Base-by-base conservation (phyloP, 2,113 vertebrate genomes). In the Globicephala melas region DNA sequence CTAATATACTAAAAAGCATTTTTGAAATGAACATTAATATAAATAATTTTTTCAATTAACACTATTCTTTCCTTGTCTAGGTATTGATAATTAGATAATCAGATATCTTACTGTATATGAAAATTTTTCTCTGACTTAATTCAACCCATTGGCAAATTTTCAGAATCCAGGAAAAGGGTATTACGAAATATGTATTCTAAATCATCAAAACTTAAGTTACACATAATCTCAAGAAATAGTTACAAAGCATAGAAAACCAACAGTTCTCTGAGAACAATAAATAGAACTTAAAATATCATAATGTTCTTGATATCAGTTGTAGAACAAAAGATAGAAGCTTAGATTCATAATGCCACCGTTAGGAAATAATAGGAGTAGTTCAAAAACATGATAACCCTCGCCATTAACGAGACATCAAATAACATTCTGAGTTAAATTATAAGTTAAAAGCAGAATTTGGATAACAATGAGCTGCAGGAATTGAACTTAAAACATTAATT, bases 401-500 rank as follows among this genome's bases (percentile, higher is more conserved):
- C 65, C 31, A n/a, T 85, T 91, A 79, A 93, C 38, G 73, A 85
- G 83, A 65, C 23, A 67, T 70, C 81, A 62, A 12, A n/a, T 63
- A 12, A 15, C 77, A 47, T 50, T 93, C 58, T 81, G 71, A 70
- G 3, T 76, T 81, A 89, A 73, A 2, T 53, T 81, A 47, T 44
- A 79, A 82, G 31, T 33, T 79, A 55, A 85, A 63, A 38, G n/a
- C 26, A 53, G 65, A 31, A 80, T 79, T 79, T 92, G n/a, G 55
- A 47, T 95, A 50, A 38, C 73, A 74, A 13, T 87, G 53, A 79
- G 41, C 33, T 62, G 8, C 9, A n/a, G 65, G 15, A 73, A 76
- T 76, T 95, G 81, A 88, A 41, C 26, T 55, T 76, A 26, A 94
- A 94, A 63, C 31, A 41, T 77, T 83, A 88, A 79, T 70, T 95